Conservation (phyloP, 2,888 invertebrate species). For the Odontocolon sp. region DNA sequence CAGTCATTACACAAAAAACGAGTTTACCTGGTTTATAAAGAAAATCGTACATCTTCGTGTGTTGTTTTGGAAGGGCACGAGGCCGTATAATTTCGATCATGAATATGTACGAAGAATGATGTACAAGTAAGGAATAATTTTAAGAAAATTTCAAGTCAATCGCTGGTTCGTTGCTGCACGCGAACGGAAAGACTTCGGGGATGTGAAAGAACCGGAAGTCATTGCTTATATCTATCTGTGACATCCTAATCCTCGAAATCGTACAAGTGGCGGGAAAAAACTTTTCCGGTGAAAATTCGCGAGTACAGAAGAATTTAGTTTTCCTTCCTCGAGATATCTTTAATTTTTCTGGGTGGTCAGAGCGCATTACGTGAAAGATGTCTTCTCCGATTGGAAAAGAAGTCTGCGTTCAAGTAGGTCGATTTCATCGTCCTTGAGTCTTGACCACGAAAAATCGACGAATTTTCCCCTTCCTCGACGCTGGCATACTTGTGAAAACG, state of each 20-base stretch:
- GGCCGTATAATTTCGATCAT: not conserved
- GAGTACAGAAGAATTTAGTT: too few relatives aligned
- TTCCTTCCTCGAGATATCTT: too few relatives aligned
- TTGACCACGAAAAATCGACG: conserved; percentile 45
- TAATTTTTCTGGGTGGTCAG: conserved; percentile 5
- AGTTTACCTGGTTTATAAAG: too few relatives aligned
- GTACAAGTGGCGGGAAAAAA: not conserved
- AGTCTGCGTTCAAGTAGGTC: conserved; percentile 9
- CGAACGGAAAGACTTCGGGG: conserved; percentile 27
- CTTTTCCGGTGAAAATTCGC: not conserved
- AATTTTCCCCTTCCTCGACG: not conserved
- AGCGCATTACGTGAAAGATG: not conserved
- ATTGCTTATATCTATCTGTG: not conserved
- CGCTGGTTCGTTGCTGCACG: conserved; percentile 19
- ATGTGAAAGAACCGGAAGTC: conserved; percentile 27
- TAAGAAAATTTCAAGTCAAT: conserved; percentile 34
- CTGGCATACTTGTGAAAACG: conserved; percentile 31
- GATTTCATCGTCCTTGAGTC: conserved; percentile 28
- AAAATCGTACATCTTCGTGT: conserved; percentile 1
- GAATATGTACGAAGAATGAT: conserved; percentile 26
- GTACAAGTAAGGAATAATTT: conserved; percentile 30
- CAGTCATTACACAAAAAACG: too few relatives aligned
- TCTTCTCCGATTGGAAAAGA: conserved; percentile 1
- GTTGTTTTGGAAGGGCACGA: not conserved
- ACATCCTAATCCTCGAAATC: not conserved